Evolutionary conservation across 92 coral and sea anemone genomes (phyloP), one percentile per base, ranked within the genome.

Genomic region (Epizoanthus scotinus): DNA sequence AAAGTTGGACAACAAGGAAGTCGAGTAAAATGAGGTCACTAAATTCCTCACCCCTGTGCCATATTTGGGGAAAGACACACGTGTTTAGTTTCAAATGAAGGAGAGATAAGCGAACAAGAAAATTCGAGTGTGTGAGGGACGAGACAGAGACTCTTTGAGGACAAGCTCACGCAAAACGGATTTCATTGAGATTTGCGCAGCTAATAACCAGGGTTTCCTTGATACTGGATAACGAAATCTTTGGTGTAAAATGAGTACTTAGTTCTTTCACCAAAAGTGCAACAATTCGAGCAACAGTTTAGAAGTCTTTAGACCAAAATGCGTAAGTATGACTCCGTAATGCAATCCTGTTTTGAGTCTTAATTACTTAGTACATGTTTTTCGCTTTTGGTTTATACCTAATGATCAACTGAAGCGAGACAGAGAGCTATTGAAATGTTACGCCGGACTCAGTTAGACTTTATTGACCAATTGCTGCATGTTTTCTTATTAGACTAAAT

Each of bases 91-190:
- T 58, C 67, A 74, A 28, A 21, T 20, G 62, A 20, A 13, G 12
- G 54, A 18, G 57, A 31, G n/a, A 60, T 22, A 50, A 47, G 29
- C 49, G 68, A 75, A 75, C 81, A 75, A 60, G 81, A 75, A 75
- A 58, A 58, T 75, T 59, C 81, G 67, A 59, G 81, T 73, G 66
- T 31, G 42, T 47, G 25, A 6, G 65, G 34, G 0, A 52, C 10
- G 64, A 34, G 27, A 24, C 55, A 3, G 22, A 6, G 58, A 55
- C 8, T 19, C 17, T 5, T n/a, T 44, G 18, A 53, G 36, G 47
- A 3, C 20, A 34, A 47, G 44, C 25, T 22, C 54, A 75, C 63
- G 66, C 67, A 36, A 60, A 21, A 58, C 36, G 2, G 31, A 54
- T 73, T 21, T 34, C 47, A n/a, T 18, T 34, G 40, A 34, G 40